Conservation (phyloP, 2,888 invertebrate species). For the Timandra comae region DNA sequence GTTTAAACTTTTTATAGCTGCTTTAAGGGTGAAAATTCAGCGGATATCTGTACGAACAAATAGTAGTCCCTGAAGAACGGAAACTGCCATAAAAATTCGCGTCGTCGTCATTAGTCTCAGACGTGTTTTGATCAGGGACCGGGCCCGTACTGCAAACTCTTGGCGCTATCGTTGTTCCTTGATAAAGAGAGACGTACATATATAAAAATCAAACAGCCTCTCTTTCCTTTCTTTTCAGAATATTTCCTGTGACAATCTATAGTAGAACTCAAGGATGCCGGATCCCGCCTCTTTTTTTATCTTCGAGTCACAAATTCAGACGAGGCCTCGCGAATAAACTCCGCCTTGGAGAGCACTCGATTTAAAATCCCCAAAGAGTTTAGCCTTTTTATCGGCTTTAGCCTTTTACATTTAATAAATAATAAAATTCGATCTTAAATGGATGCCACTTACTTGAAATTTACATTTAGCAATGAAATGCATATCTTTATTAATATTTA, state of each 20-base stretch:
- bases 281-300: constrained; percentile 46
- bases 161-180: constrained; percentile 31
- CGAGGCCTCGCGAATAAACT: constrained; percentile 40
- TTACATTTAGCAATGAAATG: too few species aligned
- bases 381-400: constrained; percentile 10
- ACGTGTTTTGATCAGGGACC: constrained; percentile 67
- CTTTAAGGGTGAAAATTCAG: constrained; percentile 54
- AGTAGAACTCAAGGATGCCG: constrained; percentile 28
- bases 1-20: constrained; percentile 54
- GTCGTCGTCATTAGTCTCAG: constrained; percentile 66
- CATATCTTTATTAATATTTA: too few species aligned
- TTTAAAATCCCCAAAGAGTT: constrained; percentile 37
- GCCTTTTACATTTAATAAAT: constrained; percentile 20
- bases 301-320: constrained; percentile 46
- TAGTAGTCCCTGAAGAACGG: constrained; percentile 55
- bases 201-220: constrained; percentile 23
- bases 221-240: constrained; percentile 28
- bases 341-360: constrained; percentile 35
- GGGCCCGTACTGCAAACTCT: constrained; percentile 38
- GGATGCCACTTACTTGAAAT: too few species aligned
- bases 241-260: constrained; percentile 36
- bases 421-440: constrained; percentile 2
- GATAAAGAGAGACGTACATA: constrained; percentile 26
- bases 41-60: constrained; percentile 57
- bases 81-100: constrained; percentile 67